A percentile compares a stretch with the other conserved stretches of the same genome.
phyloP scores from a whole-genome alignment of 2,113 vertebrate genomes.

The Ahaetulla prasina region DNA sequence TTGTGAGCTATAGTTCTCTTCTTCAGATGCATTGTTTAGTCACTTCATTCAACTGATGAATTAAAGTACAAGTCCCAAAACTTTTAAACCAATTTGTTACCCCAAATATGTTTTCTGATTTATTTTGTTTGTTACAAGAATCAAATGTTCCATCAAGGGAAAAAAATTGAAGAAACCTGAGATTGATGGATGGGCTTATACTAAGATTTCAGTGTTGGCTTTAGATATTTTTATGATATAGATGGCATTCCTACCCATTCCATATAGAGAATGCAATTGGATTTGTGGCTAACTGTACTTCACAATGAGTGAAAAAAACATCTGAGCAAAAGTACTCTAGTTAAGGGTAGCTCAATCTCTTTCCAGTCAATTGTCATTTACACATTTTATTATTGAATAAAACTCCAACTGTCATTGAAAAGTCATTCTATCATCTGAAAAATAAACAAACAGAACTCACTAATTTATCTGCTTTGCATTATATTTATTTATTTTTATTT shows the following conservation, averaged over 20 bases:
- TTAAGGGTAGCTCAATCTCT: background rate
- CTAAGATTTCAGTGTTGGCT: background rate
- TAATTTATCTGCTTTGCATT: background rate
- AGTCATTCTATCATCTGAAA: background rate
- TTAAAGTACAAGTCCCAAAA: background rate
- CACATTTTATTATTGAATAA: background rate
- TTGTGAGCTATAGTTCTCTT: background rate
- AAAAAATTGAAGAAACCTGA: background rate
- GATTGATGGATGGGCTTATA: background rate
- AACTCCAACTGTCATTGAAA: background rate
- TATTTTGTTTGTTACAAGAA: background rate
- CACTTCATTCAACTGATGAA: background rate
- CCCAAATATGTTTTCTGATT: background rate
- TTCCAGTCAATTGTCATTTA: background rate
- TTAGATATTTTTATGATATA: background rate
- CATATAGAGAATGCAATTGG: background rate
- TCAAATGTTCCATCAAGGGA: background rate
- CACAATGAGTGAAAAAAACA: background rate
- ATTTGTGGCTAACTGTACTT: background rate
- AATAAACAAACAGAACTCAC: background rate
- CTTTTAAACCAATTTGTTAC: background rate
- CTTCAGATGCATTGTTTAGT: background rate
- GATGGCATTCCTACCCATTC: background rate
- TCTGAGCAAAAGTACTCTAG: background rate
- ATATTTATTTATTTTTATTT: no score